Evolutionary conservation across 2,888 invertebrate genomes (phyloP).

Genomic region (Pecten maximus): DNA sequence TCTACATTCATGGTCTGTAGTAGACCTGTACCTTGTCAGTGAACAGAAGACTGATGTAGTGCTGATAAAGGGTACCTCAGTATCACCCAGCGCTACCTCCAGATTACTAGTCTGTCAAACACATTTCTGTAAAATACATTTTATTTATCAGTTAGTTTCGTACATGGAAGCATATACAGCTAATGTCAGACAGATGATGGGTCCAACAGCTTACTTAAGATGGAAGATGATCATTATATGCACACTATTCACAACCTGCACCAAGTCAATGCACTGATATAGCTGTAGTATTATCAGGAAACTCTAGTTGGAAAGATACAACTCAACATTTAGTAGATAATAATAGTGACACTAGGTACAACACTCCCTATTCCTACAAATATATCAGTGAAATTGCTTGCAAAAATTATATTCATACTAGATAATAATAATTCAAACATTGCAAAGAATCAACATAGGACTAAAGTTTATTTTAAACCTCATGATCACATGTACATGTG

Average conservation of each 20-base stretch:
- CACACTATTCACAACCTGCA: not conserved
- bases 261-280: not conserved
- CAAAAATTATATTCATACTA: not conserved
- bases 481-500: too few relatives aligned
- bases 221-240: not conserved
- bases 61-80: not conserved
- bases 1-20: not conserved
- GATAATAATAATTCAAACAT: not conserved
- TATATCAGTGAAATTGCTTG: not conserved
- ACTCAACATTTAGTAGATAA: constrained; percentile 5
- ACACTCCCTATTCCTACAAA: not conserved
- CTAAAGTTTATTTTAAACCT: not conserved
- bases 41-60: not conserved
- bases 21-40: not conserved
- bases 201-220: not conserved
- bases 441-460: not conserved
- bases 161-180: not conserved
- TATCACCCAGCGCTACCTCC: not conserved
- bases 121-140: not conserved
- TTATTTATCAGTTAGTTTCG: not conserved
- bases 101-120: not conserved
- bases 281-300: constrained; percentile 5
- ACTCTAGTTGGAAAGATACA: not conserved
- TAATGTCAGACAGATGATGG: not conserved
- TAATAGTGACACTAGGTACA: not conserved